These are phyloP conservation scores for Adoxophyes honmai DNA, from an alignment of 1,140 invertebrate genomes.

Conservation along the genomic window DNA sequence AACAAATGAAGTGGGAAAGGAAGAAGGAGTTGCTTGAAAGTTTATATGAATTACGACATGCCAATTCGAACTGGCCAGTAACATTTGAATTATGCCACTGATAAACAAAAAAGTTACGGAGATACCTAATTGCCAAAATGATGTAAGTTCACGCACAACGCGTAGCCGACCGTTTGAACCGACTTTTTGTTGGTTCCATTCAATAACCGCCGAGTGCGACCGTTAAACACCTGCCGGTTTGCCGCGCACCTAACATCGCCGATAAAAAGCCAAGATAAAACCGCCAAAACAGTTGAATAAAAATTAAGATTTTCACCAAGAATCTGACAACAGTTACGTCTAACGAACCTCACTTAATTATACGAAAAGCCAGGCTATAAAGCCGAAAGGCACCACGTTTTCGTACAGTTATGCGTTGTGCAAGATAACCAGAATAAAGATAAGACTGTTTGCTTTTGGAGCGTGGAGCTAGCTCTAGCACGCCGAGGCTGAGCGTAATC, in stretches of 20 bases:
- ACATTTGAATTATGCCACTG: no score
- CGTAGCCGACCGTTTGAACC: constrained; percentile 43
- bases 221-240: constrained; percentile 59
- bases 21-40: no score
- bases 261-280: background rate
- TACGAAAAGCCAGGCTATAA: constrained; percentile 19
- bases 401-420: constrained; percentile 43
- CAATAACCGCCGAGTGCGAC: constrained; percentile 59
- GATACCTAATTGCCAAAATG: no score
- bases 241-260: background rate
- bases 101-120: no score
- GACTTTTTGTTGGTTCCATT: constrained; percentile 57
- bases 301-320: constrained; percentile 17
- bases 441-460: constrained; percentile 36
- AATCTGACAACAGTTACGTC: constrained; percentile 27
- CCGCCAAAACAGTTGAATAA: background rate
- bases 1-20: no score
- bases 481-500: constrained; percentile 29
- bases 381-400: constrained; percentile 29
- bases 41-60: no score
- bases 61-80: no score
- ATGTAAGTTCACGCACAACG: background rate
- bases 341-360: constrained; percentile 28
- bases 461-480: constrained; percentile 4
- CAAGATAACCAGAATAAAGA: constrained; percentile 44